phyloP scores from a whole-genome alignment of 2,113 vertebrate species.

The Chlamydotis undulata region DNA sequence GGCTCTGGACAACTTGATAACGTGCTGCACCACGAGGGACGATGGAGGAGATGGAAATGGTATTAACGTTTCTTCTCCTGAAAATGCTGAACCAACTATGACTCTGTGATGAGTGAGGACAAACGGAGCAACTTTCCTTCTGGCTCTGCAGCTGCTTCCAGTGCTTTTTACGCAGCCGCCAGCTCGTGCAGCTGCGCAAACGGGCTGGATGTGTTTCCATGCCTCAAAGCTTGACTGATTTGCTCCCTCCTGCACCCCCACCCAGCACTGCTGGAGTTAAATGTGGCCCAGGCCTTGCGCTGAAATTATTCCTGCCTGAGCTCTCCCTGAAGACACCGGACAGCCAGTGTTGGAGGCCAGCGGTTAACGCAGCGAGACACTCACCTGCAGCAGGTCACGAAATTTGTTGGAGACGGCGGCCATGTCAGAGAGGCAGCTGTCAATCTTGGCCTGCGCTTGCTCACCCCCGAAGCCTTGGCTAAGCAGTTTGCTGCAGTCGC shows the following conservation, averaged over 20 bases:
- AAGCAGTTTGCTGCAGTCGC: conserved; percentile 92
- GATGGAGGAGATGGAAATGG: background rate
- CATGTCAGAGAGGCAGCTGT: conserved; percentile 94
- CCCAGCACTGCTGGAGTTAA: background rate
- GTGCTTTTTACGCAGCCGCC: background rate
- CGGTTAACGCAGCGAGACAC: background rate
- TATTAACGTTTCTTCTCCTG: conserved; percentile 1
- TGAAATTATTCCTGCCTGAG: background rate
- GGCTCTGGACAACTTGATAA: background rate
- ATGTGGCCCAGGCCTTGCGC: background rate
- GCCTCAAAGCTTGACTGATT: background rate
- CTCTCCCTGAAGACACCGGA: background rate
- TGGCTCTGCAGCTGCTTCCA: conserved; percentile 37
- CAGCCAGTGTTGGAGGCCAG: background rate
- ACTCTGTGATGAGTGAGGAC: background rate
- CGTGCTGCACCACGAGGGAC: background rate
- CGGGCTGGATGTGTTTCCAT: background rate
- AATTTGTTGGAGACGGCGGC: conserved; percentile 92
- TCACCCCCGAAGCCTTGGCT: conserved; percentile 86
- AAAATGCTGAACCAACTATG: background rate
- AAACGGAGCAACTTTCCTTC: conserved; percentile 2
- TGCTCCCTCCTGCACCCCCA: background rate
- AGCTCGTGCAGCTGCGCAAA: background rate
- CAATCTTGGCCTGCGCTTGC: conserved; percentile 91
- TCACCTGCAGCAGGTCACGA: conserved; percentile 94